Base-by-base conservation (phyloP, 2,113 vertebrate species). In the Rallus limicola region DNA sequence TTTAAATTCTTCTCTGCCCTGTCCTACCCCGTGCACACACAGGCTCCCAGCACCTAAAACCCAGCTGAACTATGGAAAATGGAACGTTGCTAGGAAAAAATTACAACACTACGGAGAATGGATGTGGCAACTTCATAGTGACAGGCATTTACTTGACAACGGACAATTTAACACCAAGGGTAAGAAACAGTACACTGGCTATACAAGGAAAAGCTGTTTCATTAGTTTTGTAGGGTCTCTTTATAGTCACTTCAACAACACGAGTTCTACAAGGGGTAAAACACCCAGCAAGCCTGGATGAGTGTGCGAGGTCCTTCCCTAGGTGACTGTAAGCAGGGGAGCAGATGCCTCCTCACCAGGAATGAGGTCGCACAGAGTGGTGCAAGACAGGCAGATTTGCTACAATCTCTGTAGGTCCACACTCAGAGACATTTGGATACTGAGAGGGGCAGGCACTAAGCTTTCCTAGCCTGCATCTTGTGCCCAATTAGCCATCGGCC, bases 391-490 rank as follows among this genome's bases (percentile, higher is more conserved):
- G 38, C 29, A 68, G 25, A 48, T 72, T 44, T 80, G 50, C 62
- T 58, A 25, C 9, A 7, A n/a, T 4, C 13, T 77, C 28, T 28
- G 48, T 74, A 28, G 38, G 28, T 55, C 6, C 31, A 69, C 18
- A 53, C 44, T 29, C 16, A 44, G 10, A 13, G 13, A 53, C 12
- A 26, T 18, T 13, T 1, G 3, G 23, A 10, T 29, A 40, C 0
- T 0, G 2, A n/a, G 6, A 58, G 25, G 16, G 67, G 36, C 0
- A 0, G 14, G 64, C 2, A 3, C 8, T 18, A 86, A 77, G 21
- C 59, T n/a, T 56, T 40, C 26, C 56, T 28, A 23, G 21, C 16
- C n/a, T 44, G 6, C 31, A 18, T 75, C 71, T 13, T 65, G 19
- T 55, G 44, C 9, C 13, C 13, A 34, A 0, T 3, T 6, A 48